phyloP scores from a whole-genome alignment of 1,140 invertebrate species.

The Zeugodacus cucurbitae region DNA sequence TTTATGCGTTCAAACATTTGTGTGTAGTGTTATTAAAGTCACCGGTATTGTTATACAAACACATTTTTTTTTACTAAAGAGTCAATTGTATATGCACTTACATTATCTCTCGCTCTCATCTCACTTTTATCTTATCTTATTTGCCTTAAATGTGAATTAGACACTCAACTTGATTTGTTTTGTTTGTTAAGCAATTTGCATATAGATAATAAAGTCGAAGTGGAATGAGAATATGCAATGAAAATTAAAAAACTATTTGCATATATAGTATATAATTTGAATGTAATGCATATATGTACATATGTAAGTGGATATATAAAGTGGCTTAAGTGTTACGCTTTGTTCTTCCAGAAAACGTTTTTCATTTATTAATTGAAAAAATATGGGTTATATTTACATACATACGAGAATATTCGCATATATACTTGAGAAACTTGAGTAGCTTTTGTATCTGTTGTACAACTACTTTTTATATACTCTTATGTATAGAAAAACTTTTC shows the following conservation, averaged over 20 bases:
- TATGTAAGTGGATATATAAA: no score
- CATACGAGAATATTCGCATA: no score
- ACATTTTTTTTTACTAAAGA: no score
- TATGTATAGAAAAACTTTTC: no score
- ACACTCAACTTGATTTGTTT: background rate
- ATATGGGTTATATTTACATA: no score
- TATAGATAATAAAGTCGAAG: background rate
- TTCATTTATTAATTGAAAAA: no score
- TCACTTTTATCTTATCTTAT: background rate
- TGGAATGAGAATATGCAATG: background rate
- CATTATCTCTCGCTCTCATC: background rate
- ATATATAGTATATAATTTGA: background rate
- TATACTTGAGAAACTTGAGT: no score
- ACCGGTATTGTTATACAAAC: no score
- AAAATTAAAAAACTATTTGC: background rate
- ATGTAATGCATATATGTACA: background rate
- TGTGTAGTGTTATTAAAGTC: background rate
- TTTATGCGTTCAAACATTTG: background rate
- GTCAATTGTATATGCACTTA: background rate
- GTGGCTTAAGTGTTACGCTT: background rate
- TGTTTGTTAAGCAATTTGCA: background rate
- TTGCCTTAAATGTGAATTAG: background rate
- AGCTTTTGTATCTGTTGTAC: no score
- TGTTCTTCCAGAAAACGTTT: background rate
- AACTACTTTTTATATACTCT: no score